phyloP scores from a whole-genome alignment of 2,797 vertebrate genomes.

The Gephyroberyx darwinii region DNA sequence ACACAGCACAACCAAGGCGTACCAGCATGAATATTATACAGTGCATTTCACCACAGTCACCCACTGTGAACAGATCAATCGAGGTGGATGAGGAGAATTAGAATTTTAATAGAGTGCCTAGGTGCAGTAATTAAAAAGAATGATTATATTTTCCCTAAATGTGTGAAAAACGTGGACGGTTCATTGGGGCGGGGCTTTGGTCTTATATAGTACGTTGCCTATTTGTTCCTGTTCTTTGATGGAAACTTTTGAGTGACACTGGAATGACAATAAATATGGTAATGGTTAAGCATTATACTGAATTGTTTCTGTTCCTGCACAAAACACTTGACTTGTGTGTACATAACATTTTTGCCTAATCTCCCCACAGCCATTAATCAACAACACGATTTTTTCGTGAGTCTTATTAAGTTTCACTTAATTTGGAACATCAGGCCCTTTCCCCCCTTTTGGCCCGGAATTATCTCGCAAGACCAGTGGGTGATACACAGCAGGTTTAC shows the following conservation, averaged over 20 bases:
- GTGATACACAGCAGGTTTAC: constrained; percentile 91
- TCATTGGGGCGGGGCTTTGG: constrained; percentile 52
- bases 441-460: constrained; percentile 88
- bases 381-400: constrained; percentile 85
- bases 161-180: constrained; percentile 72
- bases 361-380: constrained; percentile 89
- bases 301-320: constrained; percentile 11
- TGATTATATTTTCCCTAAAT: constrained; percentile 88
- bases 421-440: constrained; percentile 90
- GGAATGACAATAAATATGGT: constrained; percentile 15
- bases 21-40: constrained; percentile 91
- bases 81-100: constrained; percentile 90
- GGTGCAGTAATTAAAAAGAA: constrained; percentile 88
- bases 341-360: constrained; percentile 64
- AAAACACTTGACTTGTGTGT: constrained; percentile 61
- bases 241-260: constrained; percentile 46
- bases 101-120: constrained; percentile 87
- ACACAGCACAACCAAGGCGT: constrained; percentile 87
- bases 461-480: constrained; percentile 90
- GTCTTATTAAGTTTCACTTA: constrained; percentile 93
- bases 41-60: constrained; percentile 89
- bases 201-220: constrained; percentile 42
- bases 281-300: background rate
- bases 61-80: constrained; percentile 94
- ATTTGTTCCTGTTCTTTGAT: constrained; percentile 48